A percentile compares a stretch with the other conserved stretches of the same genome.
Conservation (phyloP, 2,888 invertebrate genomes). For the Leistus spinibarbis region DNA sequence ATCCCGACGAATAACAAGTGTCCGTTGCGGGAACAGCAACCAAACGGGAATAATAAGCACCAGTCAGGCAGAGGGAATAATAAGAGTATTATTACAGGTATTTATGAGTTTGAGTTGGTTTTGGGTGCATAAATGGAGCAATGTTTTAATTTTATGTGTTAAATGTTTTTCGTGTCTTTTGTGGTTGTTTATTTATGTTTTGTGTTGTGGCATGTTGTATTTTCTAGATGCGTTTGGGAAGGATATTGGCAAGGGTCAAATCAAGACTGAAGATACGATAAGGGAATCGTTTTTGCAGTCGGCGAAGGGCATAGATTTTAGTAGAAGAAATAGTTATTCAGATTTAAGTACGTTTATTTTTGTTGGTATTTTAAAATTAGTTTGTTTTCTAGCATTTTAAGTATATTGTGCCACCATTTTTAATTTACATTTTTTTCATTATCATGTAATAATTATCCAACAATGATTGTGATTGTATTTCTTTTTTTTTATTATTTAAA, state of each 20-base stretch:
- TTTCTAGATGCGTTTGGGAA: constrained; percentile 4
- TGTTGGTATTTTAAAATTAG: not conserved
- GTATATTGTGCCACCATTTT: not conserved
- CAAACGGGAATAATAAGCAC: constrained; percentile 48
- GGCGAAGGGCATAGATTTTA: constrained; percentile 69
- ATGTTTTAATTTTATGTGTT: constrained; percentile 8
- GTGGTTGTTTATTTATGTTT: constrained; percentile 27
- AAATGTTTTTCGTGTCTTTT: constrained; percentile 10
- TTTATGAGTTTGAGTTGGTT: not conserved
- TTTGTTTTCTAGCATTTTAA: constrained; percentile 31
- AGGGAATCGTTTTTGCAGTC: constrained; percentile 60
- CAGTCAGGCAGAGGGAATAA: constrained; percentile 47
- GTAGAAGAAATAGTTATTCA: constrained; percentile 74
- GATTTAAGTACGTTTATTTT: constrained; percentile 67
- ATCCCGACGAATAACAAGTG: constrained; percentile 50
- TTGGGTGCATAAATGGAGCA: not conserved
- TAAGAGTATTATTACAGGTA: constrained; percentile 47
- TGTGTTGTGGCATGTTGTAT: constrained; percentile 20
- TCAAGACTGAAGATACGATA: constrained; percentile 53
- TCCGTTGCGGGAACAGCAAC: constrained; percentile 59
- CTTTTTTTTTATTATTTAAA: not conserved
- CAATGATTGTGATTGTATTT: not conserved
- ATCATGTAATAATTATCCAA: not conserved
- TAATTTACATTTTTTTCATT: constrained; percentile 29
- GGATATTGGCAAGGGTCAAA: not conserved